Conservation (phyloP, 35 echinoderm and acorn worm species). For the Hemicentrotus pulcherrimus region DNA sequence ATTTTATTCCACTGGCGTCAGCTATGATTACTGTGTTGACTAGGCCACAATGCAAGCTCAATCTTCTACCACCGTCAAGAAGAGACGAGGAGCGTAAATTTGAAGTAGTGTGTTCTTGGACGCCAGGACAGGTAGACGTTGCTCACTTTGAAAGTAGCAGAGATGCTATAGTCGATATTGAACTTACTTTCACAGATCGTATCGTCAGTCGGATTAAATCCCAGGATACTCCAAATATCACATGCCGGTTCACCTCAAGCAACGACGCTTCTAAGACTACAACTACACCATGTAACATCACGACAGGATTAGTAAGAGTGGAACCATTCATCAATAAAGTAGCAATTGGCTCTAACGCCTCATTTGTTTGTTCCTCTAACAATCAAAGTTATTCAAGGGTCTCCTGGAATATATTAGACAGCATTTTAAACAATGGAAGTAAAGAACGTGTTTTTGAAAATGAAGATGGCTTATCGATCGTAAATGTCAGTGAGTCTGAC, state of each 20-base stretch:
- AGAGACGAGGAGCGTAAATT: background rate
- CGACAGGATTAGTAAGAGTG: background rate
- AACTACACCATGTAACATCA: background rate
- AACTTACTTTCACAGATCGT: background rate
- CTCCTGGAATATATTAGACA: background rate
- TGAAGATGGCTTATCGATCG: background rate
- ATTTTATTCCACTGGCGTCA: background rate
- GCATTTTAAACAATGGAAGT: background rate
- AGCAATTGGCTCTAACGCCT: background rate
- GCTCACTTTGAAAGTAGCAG: background rate
- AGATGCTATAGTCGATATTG: background rate
- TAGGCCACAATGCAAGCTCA: background rate
- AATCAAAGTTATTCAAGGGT: too few relatives aligned
- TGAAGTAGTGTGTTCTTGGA: background rate
- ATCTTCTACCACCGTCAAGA: background rate
- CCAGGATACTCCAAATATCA: background rate
- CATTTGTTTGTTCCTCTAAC: background rate
- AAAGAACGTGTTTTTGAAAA: background rate
- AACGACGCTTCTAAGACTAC: background rate
- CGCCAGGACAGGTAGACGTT: background rate
- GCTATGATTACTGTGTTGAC: background rate
- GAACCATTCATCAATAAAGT: background rate
- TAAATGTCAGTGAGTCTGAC: background rate
- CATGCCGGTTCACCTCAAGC: background rate
- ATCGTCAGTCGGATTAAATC: background rate